Base-by-base conservation (phyloP, 2,113 vertebrate genomes). In the Chamaea fasciata region DNA sequence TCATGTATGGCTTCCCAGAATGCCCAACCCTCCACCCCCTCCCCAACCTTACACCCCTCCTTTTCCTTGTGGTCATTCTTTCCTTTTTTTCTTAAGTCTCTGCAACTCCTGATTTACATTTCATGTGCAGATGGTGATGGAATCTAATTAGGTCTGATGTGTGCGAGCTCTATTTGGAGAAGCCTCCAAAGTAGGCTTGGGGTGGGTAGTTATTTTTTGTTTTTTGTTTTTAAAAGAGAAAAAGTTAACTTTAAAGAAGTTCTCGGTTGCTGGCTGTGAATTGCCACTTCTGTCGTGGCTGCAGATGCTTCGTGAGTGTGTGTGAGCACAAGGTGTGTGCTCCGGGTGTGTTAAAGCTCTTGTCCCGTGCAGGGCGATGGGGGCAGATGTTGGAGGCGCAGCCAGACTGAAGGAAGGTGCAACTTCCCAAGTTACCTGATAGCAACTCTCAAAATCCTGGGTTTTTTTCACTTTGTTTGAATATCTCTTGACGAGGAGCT, bases 1-100 rank as follows among this genome's bases (percentile, higher is more conserved):
- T 99, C 98, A 98, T 98, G 98, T 98, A 98, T 98, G 98, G 98
- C 98, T 99, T 99, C 98, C 98, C 99, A 99, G 99, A 99, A 98
- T 98, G 98, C 98, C 92, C 89, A 95, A 88, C 84, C 95, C 96
- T 89, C 92, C 95, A 75, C 90, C 93, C 98, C 97, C 97, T 95
- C 96, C 97, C 97, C 96, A 94, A 96, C 96, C 92, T 97, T 97
- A 96, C 95, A 90, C 91, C 91, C 90, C 92, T 94, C 95, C 92
- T 90, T 92, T 83, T 97, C 97, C 96, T 97, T 96, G 92, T 97
- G 93, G 88, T 96, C 90, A 89, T 97, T 97, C 97, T 97, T 97
- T 98, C 97, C 96, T 94, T 98, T 94, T 95, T 81, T 93, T 42
- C 92, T 82, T 88, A 94, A 91, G 82, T 94, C 94, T 89, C 87